These are phyloP conservation scores for Chionodraco myersi DNA, from an alignment of 2,113 vertebrate genomes.

Conservation along the genomic window DNA sequence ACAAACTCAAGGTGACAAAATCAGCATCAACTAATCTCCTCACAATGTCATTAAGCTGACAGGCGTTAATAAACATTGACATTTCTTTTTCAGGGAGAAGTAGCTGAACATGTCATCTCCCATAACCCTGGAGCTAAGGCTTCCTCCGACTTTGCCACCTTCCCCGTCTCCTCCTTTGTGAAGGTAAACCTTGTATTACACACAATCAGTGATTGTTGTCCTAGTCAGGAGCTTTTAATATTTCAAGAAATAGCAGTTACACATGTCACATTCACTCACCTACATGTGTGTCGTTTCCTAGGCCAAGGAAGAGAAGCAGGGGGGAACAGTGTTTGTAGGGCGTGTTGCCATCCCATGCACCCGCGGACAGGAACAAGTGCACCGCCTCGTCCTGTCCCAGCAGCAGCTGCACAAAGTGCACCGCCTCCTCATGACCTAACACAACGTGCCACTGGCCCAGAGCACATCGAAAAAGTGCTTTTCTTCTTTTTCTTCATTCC, in stretches of 20 bases:
- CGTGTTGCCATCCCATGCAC: slow-evolving; percentile 89
- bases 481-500: slow-evolving; percentile 4
- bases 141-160: slow-evolving; percentile 89
- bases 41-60: too few species aligned
- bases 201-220: not conserved
- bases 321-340: slow-evolving; percentile 85
- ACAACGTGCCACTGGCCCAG: not conserved
- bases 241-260: not conserved
- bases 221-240: not conserved
- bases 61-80: not conserved
- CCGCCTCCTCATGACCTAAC: slow-evolving; percentile 84
- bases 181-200: slow-evolving; percentile 82
- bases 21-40: not conserved
- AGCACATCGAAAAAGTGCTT: not conserved
- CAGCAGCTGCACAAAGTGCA: slow-evolving; percentile 89
- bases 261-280: not conserved
- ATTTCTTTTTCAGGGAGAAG: slow-evolving; percentile 85
- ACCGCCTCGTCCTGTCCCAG: slow-evolving; percentile 88
- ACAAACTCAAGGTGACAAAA: slow-evolving; percentile 86
- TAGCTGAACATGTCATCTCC: slow-evolving; percentile 87
- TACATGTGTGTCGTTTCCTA: slow-evolving; percentile 46
- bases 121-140: slow-evolving; percentile 87
- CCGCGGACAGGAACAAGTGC: slow-evolving; percentile 87
- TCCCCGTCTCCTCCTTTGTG: slow-evolving; percentile 89
- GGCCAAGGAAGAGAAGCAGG: slow-evolving; percentile 88